phyloP scores from a whole-genome alignment of 2,888 invertebrate species.

The Cataglyphis cursor region DNA sequence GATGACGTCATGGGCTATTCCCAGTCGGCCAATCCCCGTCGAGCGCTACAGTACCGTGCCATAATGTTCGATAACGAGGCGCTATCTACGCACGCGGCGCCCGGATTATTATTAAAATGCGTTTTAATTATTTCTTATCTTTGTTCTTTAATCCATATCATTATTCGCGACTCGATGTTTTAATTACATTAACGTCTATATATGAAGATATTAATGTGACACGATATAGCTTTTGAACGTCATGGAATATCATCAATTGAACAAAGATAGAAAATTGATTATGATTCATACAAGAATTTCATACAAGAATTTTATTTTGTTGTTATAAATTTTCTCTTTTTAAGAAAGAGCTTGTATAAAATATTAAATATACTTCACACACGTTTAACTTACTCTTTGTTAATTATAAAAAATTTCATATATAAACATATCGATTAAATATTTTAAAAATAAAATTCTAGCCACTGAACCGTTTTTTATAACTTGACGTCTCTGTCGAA shows the following conservation, averaged over 20 bases:
- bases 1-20: conserved; percentile 78
- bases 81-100: conserved; percentile 9
- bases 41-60: conserved; percentile 35
- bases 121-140: not conserved
- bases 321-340: not conserved
- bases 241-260: not conserved
- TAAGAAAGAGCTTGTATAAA: not conserved
- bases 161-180: not conserved
- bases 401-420: not conserved
- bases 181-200: not conserved
- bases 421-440: not conserved
- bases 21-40: conserved; percentile 66
- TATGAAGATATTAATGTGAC: not conserved
- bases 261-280: not conserved
- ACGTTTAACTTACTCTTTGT: not conserved
- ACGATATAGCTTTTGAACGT: not conserved
- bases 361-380: not conserved
- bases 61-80: conserved; percentile 45
- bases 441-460: not conserved
- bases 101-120: conserved; percentile 8
- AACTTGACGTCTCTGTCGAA: not conserved
- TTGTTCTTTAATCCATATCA: not conserved
- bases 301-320: not conserved
- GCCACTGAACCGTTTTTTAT: not conserved
- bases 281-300: not conserved